Evolutionary conservation across 2,113 vertebrate species (phyloP).

Genomic region (Mixornis gularis): DNA sequence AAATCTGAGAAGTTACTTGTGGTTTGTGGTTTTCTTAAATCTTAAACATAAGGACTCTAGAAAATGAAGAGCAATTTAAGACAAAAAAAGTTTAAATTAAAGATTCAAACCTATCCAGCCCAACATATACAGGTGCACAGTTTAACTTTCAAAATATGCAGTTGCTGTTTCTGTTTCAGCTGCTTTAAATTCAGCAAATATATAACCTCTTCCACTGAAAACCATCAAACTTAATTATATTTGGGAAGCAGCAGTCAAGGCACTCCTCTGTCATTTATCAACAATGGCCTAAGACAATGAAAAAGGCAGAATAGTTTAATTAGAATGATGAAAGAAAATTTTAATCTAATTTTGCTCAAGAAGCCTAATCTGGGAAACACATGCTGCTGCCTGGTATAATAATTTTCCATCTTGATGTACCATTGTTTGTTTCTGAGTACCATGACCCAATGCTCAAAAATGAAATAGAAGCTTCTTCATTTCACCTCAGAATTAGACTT

Average conservation of each 20-base stretch:
- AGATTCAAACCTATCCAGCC: background rate
- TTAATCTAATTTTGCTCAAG: conserved; percentile 17
- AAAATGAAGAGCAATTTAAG: background rate
- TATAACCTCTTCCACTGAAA: background rate
- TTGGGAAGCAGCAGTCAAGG: background rate
- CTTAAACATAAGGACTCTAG: background rate
- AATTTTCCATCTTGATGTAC: background rate
- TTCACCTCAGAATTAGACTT: background rate
- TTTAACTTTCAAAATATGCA: background rate
- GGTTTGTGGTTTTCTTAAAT: background rate
- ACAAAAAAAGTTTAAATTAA: background rate
- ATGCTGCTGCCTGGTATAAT: background rate
- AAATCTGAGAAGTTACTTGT: background rate
- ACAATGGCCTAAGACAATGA: background rate
- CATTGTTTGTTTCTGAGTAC: conserved; percentile 10
- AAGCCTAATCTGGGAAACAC: conserved; percentile 15
- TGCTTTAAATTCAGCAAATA: background rate
- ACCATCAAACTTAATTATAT: background rate
- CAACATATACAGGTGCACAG: background rate
- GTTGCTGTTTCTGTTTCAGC: background rate
- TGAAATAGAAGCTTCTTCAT: conserved; percentile 36
- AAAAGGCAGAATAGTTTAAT: conserved; percentile 22
- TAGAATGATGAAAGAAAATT: conserved; percentile 8
- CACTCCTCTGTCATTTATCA: background rate
- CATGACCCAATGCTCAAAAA: background rate